These are phyloP conservation scores for Caenorhabditis panamensis DNA, from an alignment of 2,888 invertebrate species.

Conservation along the genomic window DNA sequence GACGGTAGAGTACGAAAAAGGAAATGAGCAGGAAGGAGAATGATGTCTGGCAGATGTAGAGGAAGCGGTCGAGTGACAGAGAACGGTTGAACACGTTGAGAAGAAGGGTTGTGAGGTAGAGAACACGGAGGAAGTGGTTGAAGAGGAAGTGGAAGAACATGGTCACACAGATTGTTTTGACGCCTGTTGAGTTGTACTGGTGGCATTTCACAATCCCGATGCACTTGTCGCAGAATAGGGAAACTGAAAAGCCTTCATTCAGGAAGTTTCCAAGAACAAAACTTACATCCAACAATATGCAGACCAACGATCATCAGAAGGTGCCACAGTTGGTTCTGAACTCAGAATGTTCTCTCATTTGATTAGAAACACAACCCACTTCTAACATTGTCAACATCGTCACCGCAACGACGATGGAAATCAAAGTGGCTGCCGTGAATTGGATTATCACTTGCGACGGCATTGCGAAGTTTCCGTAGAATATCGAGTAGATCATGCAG, in stretches of 20 bases:
- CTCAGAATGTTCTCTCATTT: background rate
- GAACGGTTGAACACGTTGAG: conserved; percentile 2
- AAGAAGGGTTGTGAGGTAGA: conserved; percentile 27
- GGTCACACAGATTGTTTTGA: conserved; percentile 12
- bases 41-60: conserved; percentile 2
- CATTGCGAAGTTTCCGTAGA: conserved; percentile 36
- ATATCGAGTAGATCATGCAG: conserved; percentile 39
- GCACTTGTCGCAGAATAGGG: conserved; percentile 30
- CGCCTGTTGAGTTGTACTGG: conserved; percentile 14
- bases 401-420: conserved; percentile 19
- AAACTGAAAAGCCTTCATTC: conserved; percentile 22
- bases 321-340: conserved; percentile 23
- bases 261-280: background rate
- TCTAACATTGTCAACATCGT: conserved; percentile 15
- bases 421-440: conserved; percentile 30
- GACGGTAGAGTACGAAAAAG: conserved; percentile 35
- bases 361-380: background rate
- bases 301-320: conserved; percentile 2
- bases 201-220: conserved; percentile 16
- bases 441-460: conserved; percentile 35
- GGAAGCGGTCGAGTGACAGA: background rate
- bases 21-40: conserved; percentile 23
- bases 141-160: conserved; percentile 20
- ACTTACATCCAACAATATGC: conserved; percentile 26
- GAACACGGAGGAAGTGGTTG: conserved; percentile 22